A percentile compares a stretch with the other conserved stretches of the same genome.
Evolutionary conservation across 2,797 vertebrate species (phyloP).

Genomic region (Oreochromis grahami): DNA sequence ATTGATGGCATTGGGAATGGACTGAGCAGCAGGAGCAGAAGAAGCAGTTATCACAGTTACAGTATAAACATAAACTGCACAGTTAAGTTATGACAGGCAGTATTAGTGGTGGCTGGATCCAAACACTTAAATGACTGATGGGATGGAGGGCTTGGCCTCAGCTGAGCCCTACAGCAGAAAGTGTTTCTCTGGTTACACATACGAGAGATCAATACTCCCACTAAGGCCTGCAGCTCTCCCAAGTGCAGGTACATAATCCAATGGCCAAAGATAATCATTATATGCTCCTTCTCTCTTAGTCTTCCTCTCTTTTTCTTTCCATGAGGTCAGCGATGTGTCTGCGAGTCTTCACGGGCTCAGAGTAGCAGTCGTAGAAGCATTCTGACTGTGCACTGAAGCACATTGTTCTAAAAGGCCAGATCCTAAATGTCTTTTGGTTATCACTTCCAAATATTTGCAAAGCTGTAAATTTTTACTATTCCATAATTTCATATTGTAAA

Average conservation of each 20-base stretch:
- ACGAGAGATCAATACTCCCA: slow-evolving; percentile 65
- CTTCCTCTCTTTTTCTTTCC: slow-evolving; percentile 11
- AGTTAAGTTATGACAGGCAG: slow-evolving; percentile 51
- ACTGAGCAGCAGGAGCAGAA: slow-evolving; percentile 10
- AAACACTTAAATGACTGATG: slow-evolving; percentile 52
- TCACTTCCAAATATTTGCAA: slow-evolving; percentile 30
- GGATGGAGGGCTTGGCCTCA: slow-evolving; percentile 51
- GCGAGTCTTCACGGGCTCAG: background rate
- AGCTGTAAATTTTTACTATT: slow-evolving; percentile 29
- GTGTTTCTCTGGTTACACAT: slow-evolving; percentile 68
- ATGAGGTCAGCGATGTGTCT: slow-evolving; percentile 26
- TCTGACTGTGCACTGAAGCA: slow-evolving; percentile 2
- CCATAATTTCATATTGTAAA: slow-evolving; percentile 30
- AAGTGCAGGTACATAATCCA: slow-evolving; percentile 64
- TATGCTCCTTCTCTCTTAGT: slow-evolving; percentile 2
- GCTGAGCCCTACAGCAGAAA: slow-evolving; percentile 50
- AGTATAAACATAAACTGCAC: slow-evolving; percentile 45
- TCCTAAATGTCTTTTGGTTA: slow-evolving; percentile 28
- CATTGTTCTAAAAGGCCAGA: slow-evolving; percentile 11
- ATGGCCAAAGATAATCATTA: slow-evolving; percentile 59
- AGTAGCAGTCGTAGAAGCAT: background rate
- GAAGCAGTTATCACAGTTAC: slow-evolving; percentile 45
- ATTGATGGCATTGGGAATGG: slow-evolving; percentile 16
- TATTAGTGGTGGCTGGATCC: slow-evolving; percentile 52
- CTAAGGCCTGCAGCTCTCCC: slow-evolving; percentile 41